Conservation (phyloP, 1,140 invertebrate species). For the Drosophila parabipectinata region DNA sequence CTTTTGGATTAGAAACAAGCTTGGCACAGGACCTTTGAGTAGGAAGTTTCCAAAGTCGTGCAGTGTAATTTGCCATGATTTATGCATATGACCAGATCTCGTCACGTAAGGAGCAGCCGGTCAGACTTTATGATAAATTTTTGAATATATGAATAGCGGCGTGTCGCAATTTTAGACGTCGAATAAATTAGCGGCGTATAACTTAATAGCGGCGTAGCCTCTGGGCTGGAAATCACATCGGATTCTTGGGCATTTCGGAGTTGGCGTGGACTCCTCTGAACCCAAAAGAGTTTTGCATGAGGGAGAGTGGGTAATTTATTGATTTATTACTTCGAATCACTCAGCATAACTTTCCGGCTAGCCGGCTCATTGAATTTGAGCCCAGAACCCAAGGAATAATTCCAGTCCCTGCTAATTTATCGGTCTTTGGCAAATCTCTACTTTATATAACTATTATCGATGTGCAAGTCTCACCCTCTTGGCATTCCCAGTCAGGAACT, state of each 20-base stretch:
- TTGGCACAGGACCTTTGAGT: too few species aligned
- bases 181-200: constrained; percentile 81
- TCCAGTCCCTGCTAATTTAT: constrained; percentile 64
- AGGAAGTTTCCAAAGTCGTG: background rate
- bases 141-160: constrained; percentile 80
- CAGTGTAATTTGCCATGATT: constrained; percentile 37
- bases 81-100: constrained; percentile 33
- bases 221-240: constrained; percentile 26
- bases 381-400: constrained; percentile 29
- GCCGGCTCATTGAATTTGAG: constrained; percentile 34
- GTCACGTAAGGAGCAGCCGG: constrained; percentile 65
- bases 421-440: background rate
- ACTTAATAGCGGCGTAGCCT: constrained; percentile 69
- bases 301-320: constrained; percentile 70
- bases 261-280: constrained; percentile 48
- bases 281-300: constrained; percentile 53
- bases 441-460: background rate
- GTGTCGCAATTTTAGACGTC: constrained; percentile 70
- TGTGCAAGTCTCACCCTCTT: background rate
- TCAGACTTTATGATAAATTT: constrained; percentile 78
- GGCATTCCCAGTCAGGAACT: background rate
- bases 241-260: constrained; percentile 25
- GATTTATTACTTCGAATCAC: constrained; percentile 80
- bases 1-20: background rate
- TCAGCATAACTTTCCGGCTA: constrained; percentile 75